Percentiles rank a stretch among this genome's conserved stretches.
phyloP scores from a whole-genome alignment of 2,888 invertebrate species.

The Meiosimyza platycephala region DNA sequence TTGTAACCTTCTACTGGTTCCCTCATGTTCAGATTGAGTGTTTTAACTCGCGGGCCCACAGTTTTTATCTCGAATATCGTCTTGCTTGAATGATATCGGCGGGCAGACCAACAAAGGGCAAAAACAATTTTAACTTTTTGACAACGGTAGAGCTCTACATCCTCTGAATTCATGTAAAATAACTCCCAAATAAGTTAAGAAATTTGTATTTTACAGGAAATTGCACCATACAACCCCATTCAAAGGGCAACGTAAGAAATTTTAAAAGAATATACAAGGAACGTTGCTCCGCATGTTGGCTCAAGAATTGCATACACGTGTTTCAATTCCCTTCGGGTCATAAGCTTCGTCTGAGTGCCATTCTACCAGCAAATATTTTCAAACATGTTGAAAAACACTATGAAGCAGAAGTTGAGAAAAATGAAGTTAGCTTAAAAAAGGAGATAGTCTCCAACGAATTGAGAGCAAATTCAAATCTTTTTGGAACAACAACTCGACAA shows the following conservation, averaged over 20 bases:
- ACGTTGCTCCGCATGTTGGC: slow-evolving; percentile 88
- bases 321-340: slow-evolving; percentile 81
- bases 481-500: slow-evolving; percentile 27
- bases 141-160: no score
- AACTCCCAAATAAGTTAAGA: no score
- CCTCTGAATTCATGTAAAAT: no score
- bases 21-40: no score
- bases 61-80: no score
- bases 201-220: slow-evolving; percentile 68
- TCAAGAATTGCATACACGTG: slow-evolving; percentile 83
- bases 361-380: slow-evolving; percentile 70
- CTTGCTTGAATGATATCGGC: no score
- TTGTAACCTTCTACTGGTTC: no score
- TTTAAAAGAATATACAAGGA: slow-evolving; percentile 76
- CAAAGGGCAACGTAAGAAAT: slow-evolving; percentile 73
- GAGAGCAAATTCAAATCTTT: slow-evolving; percentile 38
- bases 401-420: slow-evolving; percentile 60
- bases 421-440: slow-evolving; percentile 56
- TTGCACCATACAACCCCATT: slow-evolving; percentile 77
- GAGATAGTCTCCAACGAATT: slow-evolving; percentile 29
- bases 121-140: no score
- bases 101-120: no score
- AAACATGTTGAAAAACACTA: slow-evolving; percentile 11
- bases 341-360: slow-evolving; percentile 75
- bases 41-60: no score